phyloP scores from a whole-genome alignment of 92 coral and sea anemone species.

The Bergia puertoricense region DNA sequence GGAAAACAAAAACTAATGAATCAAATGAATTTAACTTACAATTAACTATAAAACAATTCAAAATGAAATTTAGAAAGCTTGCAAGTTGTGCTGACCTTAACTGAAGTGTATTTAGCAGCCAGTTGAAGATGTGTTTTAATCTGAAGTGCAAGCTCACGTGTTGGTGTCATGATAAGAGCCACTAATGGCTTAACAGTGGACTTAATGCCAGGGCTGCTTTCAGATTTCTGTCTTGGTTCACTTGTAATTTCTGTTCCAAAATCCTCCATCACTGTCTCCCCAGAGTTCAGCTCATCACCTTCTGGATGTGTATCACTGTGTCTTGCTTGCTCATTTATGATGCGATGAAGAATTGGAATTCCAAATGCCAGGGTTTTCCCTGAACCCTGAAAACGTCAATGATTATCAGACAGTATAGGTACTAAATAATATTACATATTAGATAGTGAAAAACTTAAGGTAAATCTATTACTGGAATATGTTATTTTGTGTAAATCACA shows the following conservation, averaged over 20 bases:
- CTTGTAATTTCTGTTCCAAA: not conserved
- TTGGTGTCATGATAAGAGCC: slow-evolving; percentile 91
- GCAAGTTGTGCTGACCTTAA: slow-evolving; percentile 56
- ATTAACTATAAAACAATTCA: too few relatives aligned
- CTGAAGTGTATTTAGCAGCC: slow-evolving; percentile 68
- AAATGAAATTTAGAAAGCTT: too few relatives aligned
- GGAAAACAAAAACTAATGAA: too few relatives aligned
- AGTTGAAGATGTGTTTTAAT: slow-evolving; percentile 73
- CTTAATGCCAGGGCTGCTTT: not conserved
- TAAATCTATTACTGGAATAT: too few relatives aligned
- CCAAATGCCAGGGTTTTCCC: slow-evolving; percentile 98
- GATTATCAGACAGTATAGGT: too few relatives aligned
- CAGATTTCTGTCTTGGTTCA: slow-evolving; percentile 2
- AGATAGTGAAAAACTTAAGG: too few relatives aligned
- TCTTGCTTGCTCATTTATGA: slow-evolving; percentile 46
- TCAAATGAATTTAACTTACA: not conserved
- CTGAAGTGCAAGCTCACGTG: slow-evolving; percentile 94
- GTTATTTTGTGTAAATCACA: too few relatives aligned
- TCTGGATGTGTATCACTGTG: slow-evolving; percentile 7
- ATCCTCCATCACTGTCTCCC: not conserved
- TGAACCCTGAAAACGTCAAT: slow-evolving; percentile 71
- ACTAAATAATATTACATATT: too few relatives aligned
- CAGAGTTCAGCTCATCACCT: not conserved
- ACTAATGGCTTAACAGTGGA: slow-evolving; percentile 43
- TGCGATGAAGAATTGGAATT: slow-evolving; percentile 82